These are phyloP conservation scores for Coronaproctus castanopsis DNA, from an alignment of 2,888 invertebrate genomes.

Conservation along the genomic window DNA sequence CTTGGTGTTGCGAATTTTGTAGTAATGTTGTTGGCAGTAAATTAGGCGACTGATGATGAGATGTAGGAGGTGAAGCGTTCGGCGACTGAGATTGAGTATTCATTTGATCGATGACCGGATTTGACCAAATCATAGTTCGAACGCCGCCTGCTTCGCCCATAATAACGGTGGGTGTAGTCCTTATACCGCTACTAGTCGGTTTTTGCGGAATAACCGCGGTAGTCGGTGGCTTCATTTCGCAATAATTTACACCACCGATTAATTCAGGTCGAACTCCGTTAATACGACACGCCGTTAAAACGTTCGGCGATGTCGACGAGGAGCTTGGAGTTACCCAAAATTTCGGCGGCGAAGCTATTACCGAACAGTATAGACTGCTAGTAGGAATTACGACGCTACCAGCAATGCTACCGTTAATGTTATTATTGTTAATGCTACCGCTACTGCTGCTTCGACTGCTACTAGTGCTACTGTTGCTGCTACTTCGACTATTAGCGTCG, in stretches of 20 bases:
- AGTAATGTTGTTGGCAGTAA: background rate
- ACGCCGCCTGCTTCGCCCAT: constrained; percentile 87
- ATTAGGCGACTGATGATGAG: background rate
- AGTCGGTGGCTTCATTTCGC: constrained; percentile 21
- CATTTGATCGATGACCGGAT: constrained; percentile 34
- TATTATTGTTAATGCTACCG: constrained; percentile 15
- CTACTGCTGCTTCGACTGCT: constrained; percentile 3
- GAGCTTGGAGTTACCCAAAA: constrained; percentile 16
- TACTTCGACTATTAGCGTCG: constrained; percentile 2
- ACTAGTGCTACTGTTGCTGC: constrained; percentile 1
- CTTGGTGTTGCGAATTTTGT: background rate
- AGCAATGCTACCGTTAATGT: constrained; percentile 25
- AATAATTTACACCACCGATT: constrained; percentile 37
- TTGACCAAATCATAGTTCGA: constrained; percentile 46
- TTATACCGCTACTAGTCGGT: constrained; percentile 17
- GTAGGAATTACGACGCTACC: constrained; percentile 24
- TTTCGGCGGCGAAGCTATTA: constrained; percentile 15
- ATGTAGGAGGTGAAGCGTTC: background rate
- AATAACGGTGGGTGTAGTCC: constrained; percentile 58
- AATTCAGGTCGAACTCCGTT: constrained; percentile 68
- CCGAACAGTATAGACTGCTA: constrained; percentile 10
- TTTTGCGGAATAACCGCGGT: constrained; percentile 16
- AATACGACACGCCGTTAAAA: constrained; percentile 30
- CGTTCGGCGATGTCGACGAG: constrained; percentile 24
- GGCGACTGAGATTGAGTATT: constrained; percentile 31